Evolutionary conservation across 2,888 invertebrate genomes (phyloP).

Genomic region (Stenodera caucasica): DNA sequence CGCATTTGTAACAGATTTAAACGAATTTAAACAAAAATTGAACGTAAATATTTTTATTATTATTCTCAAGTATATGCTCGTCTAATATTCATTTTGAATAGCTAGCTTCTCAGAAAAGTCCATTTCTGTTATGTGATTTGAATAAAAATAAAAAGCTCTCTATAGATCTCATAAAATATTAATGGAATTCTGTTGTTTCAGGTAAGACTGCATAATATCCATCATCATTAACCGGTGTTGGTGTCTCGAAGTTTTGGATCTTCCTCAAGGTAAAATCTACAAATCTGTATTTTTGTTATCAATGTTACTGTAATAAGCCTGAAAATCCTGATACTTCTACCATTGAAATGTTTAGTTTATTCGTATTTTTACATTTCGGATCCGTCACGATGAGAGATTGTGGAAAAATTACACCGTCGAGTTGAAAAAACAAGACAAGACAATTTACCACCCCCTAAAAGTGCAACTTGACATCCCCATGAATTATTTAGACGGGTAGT

Average conservation of each 20-base stretch:
- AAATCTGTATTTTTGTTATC: too few species aligned
- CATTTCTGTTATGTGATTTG: conserved; percentile 34
- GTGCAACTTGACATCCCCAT: conserved; percentile 21
- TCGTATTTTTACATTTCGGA: too few species aligned
- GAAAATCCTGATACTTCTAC: background rate
- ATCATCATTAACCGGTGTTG: conserved; percentile 11
- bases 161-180: conserved; percentile 41
- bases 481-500: conserved; percentile 22
- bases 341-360: too few species aligned
- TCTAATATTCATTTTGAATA: conserved; percentile 25
- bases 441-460: conserved; percentile 14
- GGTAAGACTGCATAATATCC: conserved; percentile 36
- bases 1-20: conserved; percentile 12
- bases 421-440: background rate
- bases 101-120: conserved; percentile 27
- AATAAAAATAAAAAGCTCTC: conserved; percentile 37
- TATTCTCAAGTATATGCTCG: conserved; percentile 19
- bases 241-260: conserved; percentile 13
- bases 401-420: background rate
- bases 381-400: background rate
- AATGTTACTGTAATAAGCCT: too few species aligned
- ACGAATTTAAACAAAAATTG: conserved; percentile 17
- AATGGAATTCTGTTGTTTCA: conserved; percentile 43
- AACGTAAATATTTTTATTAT: conserved; percentile 22
- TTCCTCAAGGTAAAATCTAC: background rate